Conservation (phyloP, 2,113 vertebrate species). For the Planiliza haematocheilus region DNA sequence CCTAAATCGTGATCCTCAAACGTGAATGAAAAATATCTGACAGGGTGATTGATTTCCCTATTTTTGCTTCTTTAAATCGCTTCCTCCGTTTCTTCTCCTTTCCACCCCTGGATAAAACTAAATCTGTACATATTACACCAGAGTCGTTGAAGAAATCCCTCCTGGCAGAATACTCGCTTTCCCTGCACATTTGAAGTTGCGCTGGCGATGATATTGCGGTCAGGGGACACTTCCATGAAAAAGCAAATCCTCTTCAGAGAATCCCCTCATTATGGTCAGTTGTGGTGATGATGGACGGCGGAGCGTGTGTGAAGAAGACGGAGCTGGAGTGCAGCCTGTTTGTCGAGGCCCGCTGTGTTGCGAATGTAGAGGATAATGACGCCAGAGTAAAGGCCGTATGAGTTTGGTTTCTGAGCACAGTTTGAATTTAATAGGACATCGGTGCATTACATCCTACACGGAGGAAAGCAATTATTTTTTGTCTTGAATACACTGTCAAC, state of each 20-base stretch:
- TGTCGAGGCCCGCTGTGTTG: slow-evolving; percentile 30
- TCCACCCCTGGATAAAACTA: slow-evolving; percentile 39
- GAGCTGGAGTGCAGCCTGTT: slow-evolving; percentile 24
- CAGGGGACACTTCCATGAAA: slow-evolving; percentile 35
- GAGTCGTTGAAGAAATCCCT: slow-evolving; percentile 20
- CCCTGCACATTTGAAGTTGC: slow-evolving; percentile 38
- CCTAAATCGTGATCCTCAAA: slow-evolving; percentile 4
- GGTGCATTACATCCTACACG: slow-evolving; percentile 14
- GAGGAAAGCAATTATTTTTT: slow-evolving; percentile 23
- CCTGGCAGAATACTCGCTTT: slow-evolving; percentile 15
- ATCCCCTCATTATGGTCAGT: slow-evolving; percentile 55
- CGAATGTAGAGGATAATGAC: slow-evolving; percentile 45
- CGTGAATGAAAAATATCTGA: neutral
- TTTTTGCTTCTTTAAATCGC: neutral
- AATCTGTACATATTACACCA: slow-evolving; percentile 29
- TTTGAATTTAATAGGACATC: slow-evolving; percentile 24
- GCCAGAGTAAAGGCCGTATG: slow-evolving; percentile 4
- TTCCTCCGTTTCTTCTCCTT: neutral
- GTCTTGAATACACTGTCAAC: slow-evolving; percentile 6
- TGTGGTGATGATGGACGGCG: slow-evolving; percentile 39
- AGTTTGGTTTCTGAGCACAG: neutral
- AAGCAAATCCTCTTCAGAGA: slow-evolving; percentile 22
- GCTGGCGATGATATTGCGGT: slow-evolving; percentile 20
- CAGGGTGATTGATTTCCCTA: too few relatives aligned
- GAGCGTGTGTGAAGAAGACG: slow-evolving; percentile 29